Conservation (phyloP, 2,888 invertebrate genomes). For the Epinotia ramella region DNA sequence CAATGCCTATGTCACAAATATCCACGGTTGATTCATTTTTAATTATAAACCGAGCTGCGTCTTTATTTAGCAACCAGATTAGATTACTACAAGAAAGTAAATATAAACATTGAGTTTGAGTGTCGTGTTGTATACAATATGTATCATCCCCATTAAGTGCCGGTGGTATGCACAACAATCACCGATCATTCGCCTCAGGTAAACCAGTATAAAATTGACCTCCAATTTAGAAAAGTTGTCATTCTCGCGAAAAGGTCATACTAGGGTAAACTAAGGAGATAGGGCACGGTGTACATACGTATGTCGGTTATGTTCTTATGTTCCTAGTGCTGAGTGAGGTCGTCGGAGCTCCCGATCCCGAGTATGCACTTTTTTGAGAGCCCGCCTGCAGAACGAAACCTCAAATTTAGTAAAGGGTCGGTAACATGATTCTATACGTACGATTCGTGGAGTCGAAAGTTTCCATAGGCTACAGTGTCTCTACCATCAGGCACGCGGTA, state of each 20-base stretch:
- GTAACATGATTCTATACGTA: no score
- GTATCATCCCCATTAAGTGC: slow-evolving; percentile 16
- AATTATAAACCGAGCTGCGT: neutral
- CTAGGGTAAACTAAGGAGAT: neutral
- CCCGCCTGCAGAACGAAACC: no score
- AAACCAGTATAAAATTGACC: neutral
- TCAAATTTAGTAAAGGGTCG: no score
- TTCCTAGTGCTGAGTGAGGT: no score
- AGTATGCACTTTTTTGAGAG: no score
- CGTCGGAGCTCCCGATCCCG: no score
- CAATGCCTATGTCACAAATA: no score
- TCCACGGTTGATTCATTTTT: neutral
- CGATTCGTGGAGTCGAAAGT: no score
- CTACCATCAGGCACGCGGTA: no score
- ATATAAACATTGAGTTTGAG: slow-evolving; percentile 12
- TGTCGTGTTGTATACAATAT: slow-evolving; percentile 14
- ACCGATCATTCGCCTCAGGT: neutral
- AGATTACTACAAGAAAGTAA: slow-evolving; percentile 20
- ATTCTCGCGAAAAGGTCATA: neutral
- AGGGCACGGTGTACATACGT: no score
- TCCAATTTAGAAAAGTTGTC: neutral
- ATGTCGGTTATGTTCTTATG: no score
- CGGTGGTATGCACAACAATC: neutral
- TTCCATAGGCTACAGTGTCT: no score
- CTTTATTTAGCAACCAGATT: slow-evolving; percentile 11